Evolutionary conservation across 92 coral and sea anemone genomes (phyloP).

Genomic region (Epizoanthus stellaris): DNA sequence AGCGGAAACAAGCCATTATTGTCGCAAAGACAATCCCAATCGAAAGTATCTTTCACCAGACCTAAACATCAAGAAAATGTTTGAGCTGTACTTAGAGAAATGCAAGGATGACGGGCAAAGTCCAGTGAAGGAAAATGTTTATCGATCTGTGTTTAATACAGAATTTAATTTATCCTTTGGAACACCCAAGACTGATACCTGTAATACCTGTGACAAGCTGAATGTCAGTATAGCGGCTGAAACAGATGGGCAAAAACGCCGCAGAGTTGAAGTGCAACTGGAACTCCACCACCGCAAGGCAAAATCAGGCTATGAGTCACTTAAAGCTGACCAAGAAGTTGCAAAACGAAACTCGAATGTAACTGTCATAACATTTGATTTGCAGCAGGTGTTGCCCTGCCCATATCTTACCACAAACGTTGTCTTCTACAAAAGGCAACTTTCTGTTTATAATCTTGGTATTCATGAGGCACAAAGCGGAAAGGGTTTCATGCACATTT

Average conservation of each 20-base stretch:
- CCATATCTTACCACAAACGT: conserved; percentile 51
- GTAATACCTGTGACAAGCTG: conserved; percentile 57
- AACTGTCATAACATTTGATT: conserved; percentile 56
- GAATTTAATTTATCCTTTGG: conserved; percentile 62
- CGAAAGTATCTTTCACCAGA: conserved; percentile 42
- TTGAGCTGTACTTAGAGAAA: conserved; percentile 56
- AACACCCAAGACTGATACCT: conserved; percentile 61
- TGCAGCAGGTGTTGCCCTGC: conserved; percentile 68
- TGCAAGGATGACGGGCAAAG: conserved; percentile 44
- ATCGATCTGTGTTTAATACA: conserved; percentile 54
- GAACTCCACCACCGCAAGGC: conserved; percentile 54
- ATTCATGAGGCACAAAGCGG: conserved; percentile 43
- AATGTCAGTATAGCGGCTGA: conserved; percentile 42
- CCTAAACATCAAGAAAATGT: conserved; percentile 57
- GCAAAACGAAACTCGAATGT: conserved; percentile 43
- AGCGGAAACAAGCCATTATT: conserved; percentile 3
- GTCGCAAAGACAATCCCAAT: conserved; percentile 42
- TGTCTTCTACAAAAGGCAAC: conserved; percentile 55
- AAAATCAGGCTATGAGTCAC: conserved; percentile 47
- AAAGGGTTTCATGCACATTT: conserved; percentile 54
- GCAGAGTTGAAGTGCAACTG: conserved; percentile 30
- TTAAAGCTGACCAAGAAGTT: conserved; percentile 54
- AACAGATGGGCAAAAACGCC: conserved; percentile 46
- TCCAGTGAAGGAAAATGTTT: conserved; percentile 63
- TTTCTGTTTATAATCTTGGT: conserved; percentile 51